Conservation (phyloP, 1,140 invertebrate species). For the Spodoptera frugiperda region DNA sequence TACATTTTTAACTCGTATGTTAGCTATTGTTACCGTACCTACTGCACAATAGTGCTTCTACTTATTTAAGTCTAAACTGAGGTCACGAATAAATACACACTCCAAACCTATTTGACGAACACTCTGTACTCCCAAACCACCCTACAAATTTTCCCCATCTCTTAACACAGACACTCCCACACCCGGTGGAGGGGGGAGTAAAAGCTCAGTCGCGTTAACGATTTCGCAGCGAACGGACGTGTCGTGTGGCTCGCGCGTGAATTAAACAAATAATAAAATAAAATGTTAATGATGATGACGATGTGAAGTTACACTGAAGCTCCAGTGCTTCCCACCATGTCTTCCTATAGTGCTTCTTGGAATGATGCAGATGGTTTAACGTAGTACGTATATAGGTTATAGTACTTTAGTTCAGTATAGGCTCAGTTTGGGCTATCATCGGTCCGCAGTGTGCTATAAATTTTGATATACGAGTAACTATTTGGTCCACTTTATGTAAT, state of each 20-base stretch:
- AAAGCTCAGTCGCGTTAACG: slow-evolving; percentile 56
- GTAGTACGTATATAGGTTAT: slow-evolving; percentile 12
- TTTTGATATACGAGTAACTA: neutral
- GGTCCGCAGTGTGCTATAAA: slow-evolving; percentile 10
- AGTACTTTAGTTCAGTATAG: slow-evolving; percentile 7
- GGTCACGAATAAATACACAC: neutral
- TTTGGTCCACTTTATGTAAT: neutral
- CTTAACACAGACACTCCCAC: slow-evolving; percentile 11
- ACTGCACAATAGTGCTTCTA: too few species aligned
- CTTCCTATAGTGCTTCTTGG: slow-evolving; percentile 27
- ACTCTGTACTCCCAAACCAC: slow-evolving; percentile 25
- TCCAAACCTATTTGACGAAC: neutral
- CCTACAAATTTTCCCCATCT: slow-evolving; percentile 24
- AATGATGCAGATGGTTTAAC: neutral
- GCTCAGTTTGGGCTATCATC: slow-evolving; percentile 8
- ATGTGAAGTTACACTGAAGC: slow-evolving; percentile 19
- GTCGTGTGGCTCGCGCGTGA: neutral
- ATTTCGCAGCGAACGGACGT: slow-evolving; percentile 36
- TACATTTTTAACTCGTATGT: too few species aligned
- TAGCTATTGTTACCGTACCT: too few species aligned
- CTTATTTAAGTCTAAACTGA: neutral
- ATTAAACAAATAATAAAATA: slow-evolving; percentile 10
- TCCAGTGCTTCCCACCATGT: slow-evolving; percentile 40
- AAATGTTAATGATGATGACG: slow-evolving; percentile 37
- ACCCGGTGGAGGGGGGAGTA: slow-evolving; percentile 36